Base-by-base conservation (phyloP, 2,888 invertebrate genomes). In the Cheiracanthium punctorium region DNA sequence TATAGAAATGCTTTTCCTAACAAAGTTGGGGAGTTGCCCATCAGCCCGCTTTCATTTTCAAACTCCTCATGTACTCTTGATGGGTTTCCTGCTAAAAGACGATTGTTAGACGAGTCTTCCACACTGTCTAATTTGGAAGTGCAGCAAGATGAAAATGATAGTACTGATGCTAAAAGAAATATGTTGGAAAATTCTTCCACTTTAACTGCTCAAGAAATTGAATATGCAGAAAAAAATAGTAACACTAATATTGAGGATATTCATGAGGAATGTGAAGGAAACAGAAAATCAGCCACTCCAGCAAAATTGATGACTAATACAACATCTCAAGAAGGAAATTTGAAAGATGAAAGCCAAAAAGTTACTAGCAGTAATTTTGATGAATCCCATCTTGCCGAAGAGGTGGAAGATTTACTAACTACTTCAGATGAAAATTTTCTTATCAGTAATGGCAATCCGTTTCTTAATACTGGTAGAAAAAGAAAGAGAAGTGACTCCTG, bases 1-100 rank as follows among this genome's bases (percentile, higher is more conserved):
- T 85, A 79, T 64, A 77, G 58, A 72, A 77, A 48, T 20, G 52
- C 52, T 30, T 41, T 67, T 17, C 77, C 77, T 29, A 30, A 72
- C 14, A 52, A 67, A 29, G 29, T 33, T 5, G 37, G 37, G 37
- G 48, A 33, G 8, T 32, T 79, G 17, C 77, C 84, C 1, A 74
- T 79, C 7, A 79, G 79, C 14, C 79, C 79, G 32, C 41, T 37
- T 14, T 29, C 84, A 30, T 29, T 79, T 12, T 85, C 84, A 41
- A 85, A 79, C n/a, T 85, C 84, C 5, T 85, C 84, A 24, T 74
- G 69, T 20, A 80, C 84, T 28, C 10, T 79, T 17, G 84, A 85
- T 29, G 74, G 69, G 58, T 80, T 74, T 80, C 41, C 79, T 79
- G 79, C 77, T 43, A 52, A 43, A 32, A 48, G 41, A 58, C 28